Evolutionary conservation across 2,797 vertebrate genomes (phyloP).

Genomic region (Bradypodion pumilum): DNA sequence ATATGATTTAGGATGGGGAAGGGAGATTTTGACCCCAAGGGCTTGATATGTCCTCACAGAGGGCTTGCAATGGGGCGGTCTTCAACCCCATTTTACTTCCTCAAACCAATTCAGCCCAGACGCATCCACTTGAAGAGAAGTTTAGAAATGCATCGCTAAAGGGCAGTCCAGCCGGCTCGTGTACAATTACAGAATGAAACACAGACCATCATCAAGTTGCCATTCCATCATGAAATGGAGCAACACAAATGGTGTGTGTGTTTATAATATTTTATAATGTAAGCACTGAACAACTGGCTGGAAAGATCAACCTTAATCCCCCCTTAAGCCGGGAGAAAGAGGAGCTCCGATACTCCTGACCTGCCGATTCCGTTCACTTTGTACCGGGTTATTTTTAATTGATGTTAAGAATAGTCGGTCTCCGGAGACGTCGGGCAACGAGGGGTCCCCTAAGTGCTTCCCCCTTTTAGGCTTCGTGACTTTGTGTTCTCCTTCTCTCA

Average conservation of each 20-base stretch:
- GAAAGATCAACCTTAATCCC: slow-evolving; percentile 74
- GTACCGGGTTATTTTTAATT: slow-evolving; percentile 77
- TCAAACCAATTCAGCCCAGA: slow-evolving; percentile 49
- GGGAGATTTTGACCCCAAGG: neutral
- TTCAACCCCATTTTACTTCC: neutral
- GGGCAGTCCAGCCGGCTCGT: slow-evolving; percentile 27
- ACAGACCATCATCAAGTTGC: slow-evolving; percentile 20
- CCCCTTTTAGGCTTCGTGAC: slow-evolving; percentile 9
- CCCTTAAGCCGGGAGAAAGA: slow-evolving; percentile 67
- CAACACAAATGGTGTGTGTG: slow-evolving; percentile 24
- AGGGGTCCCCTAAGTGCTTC: slow-evolving; percentile 1
- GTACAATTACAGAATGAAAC: slow-evolving; percentile 41
- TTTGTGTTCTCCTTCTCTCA: slow-evolving; percentile 39
- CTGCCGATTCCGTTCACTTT: slow-evolving; percentile 68
- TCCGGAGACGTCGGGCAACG: slow-evolving; percentile 14
- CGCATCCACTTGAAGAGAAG: slow-evolving; percentile 57
- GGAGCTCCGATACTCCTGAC: slow-evolving; percentile 61
- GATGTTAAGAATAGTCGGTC: slow-evolving; percentile 61
- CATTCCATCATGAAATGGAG: slow-evolving; percentile 34
- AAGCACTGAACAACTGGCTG: slow-evolving; percentile 72
- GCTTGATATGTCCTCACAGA: neutral
- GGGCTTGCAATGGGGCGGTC: neutral
- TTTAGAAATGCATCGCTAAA: slow-evolving; percentile 45
- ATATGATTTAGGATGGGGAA: neutral
- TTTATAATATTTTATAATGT: slow-evolving; percentile 72